phyloP scores from a whole-genome alignment of 1,140 invertebrate genomes.

The Berghia stephanieae region DNA sequence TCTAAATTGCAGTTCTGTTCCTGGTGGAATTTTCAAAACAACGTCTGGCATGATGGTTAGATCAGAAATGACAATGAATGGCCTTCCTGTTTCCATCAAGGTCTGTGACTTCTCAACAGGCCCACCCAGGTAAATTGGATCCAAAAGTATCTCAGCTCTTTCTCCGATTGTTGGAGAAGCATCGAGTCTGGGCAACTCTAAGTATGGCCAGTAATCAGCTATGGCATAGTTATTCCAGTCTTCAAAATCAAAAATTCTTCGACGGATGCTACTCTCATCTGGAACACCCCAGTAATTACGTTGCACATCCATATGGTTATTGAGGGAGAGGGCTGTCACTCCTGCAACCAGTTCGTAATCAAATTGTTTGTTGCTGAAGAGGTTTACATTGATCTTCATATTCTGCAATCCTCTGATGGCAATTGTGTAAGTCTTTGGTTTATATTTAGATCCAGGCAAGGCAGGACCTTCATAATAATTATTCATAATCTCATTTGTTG shows the following conservation, averaged over 20 bases:
- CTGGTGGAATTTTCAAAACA: conserved; percentile 86
- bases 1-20: conserved; percentile 91
- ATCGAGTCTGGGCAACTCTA: conserved; percentile 67
- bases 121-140: conserved; percentile 77
- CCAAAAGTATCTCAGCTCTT: conserved; percentile 46
- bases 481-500: conserved; percentile 79
- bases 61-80: conserved; percentile 89
- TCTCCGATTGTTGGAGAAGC: conserved; percentile 67
- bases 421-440: conserved; percentile 75
- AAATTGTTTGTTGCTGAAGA: conserved; percentile 84
- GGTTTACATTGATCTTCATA: conserved; percentile 88
- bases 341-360: conserved; percentile 95
- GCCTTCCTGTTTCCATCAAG: conserved; percentile 74
- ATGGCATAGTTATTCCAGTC: conserved; percentile 99
- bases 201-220: conserved; percentile 87
- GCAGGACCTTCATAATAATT: conserved; percentile 68
- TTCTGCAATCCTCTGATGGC: conserved; percentile 95
- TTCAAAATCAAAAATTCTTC: conserved; percentile 97
- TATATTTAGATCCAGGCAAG: conserved; percentile 43
- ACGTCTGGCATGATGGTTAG: conserved; percentile 94
- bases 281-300: conserved; percentile 95
- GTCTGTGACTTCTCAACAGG: conserved; percentile 79
- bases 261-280: conserved; percentile 77
- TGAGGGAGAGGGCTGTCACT: conserved; percentile 74
- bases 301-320: conserved; percentile 85